Evolutionary conservation across 2,113 vertebrate species (phyloP).

Genomic region (Lasiurus cinereus): DNA sequence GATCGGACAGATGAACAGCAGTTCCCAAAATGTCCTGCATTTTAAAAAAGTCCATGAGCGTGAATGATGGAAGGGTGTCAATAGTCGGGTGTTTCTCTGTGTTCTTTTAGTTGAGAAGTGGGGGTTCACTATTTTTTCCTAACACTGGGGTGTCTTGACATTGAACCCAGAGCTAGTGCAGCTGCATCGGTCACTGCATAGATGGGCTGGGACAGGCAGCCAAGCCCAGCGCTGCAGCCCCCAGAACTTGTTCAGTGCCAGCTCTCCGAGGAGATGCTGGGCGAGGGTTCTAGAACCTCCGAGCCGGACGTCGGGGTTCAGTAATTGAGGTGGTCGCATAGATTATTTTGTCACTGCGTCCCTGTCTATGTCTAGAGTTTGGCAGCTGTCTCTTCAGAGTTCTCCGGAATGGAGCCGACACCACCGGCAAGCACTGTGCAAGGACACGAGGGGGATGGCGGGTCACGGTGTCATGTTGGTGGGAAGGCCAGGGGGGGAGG

Average conservation of each 20-base stretch:
- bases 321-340: too few relatives aligned
- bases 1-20: not conserved
- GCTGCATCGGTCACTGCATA: not conserved
- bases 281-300: too few relatives aligned
- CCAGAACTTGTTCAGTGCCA: too few relatives aligned
- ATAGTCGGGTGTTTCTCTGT: not conserved
- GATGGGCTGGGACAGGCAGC: not conserved
- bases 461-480: too few relatives aligned
- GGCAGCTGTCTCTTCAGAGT: too few relatives aligned
- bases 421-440: too few relatives aligned
- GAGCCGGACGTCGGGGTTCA: too few relatives aligned
- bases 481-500: too few relatives aligned
- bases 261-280: not conserved
- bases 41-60: not conserved
- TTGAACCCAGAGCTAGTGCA: not conserved
- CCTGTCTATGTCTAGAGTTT: too few relatives aligned
- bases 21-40: not conserved
- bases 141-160: not conserved
- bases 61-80: slow-evolving; percentile 7
- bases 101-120: not conserved
- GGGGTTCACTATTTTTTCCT: not conserved
- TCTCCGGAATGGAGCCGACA: too few relatives aligned
- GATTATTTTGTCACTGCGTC: too few relatives aligned
- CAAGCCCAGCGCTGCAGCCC: accelerated
- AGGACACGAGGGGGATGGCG: too few relatives aligned